phyloP scores from a whole-genome alignment of 2,797 vertebrate species.

The Esox masquinongy region DNA sequence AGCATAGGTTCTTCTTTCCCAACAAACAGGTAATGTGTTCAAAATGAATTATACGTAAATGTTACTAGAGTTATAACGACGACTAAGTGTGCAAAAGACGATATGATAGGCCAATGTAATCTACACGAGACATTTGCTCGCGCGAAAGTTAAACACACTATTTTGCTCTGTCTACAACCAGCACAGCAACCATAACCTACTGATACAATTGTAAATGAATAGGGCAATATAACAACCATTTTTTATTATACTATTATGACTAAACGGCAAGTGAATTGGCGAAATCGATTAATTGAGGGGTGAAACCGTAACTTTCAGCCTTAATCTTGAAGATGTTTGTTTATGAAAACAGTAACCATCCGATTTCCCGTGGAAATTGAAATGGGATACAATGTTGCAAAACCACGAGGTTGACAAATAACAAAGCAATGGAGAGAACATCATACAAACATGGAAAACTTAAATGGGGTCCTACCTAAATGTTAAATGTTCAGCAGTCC shows the following conservation, averaged over 20 bases:
- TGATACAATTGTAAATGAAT: too few species aligned
- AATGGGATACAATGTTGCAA: background rate
- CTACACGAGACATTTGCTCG: background rate
- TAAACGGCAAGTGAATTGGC: background rate
- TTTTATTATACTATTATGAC: too few species aligned
- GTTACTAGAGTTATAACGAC: background rate
- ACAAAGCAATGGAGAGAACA: conserved; percentile 5
- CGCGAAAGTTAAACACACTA: background rate
- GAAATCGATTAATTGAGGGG: background rate
- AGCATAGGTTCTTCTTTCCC: background rate
- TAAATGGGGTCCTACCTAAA: conserved; percentile 48
- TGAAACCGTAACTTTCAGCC: background rate
- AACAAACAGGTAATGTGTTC: too few species aligned
- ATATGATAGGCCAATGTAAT: background rate
- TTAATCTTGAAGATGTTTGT: conserved; percentile 1
- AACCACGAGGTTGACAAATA: background rate
- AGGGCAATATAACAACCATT: too few species aligned
- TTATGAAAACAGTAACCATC: background rate
- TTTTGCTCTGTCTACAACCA: background rate
- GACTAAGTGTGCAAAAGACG: background rate
- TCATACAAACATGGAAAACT: background rate
- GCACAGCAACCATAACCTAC: background rate
- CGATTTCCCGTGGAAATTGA: background rate
- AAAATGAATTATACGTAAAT: background rate
- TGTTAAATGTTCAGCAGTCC: conserved; percentile 38